Conservation (phyloP, 2,797 vertebrate genomes). For the Pseudotriccus pelzelni region DNA sequence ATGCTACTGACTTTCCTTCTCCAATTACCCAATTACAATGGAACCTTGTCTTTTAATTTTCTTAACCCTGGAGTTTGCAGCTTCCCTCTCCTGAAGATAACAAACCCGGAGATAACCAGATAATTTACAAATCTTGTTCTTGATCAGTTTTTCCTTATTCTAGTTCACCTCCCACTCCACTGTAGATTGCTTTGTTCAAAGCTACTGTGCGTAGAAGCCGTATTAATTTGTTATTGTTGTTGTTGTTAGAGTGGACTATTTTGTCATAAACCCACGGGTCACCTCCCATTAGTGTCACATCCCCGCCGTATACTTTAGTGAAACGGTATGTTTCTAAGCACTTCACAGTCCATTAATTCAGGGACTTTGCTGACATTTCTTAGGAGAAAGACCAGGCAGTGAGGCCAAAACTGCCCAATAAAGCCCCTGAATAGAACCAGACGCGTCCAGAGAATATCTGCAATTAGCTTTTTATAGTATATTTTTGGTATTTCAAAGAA, state of each 20-base stretch:
- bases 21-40: not conserved
- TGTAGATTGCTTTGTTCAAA: conserved; percentile 17
- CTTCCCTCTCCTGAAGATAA: not conserved
- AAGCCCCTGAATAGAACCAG: conserved; percentile 17
- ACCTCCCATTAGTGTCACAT: conserved; percentile 66
- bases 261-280: conserved; percentile 54
- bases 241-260: conserved; percentile 16
- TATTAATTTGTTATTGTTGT: conserved; percentile 35
- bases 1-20: conserved; percentile 47
- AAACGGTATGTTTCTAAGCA: conserved; percentile 67
- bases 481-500: not conserved
- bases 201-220: not conserved
- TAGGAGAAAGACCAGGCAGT: conserved; percentile 47
- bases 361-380: conserved; percentile 70
- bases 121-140: not conserved
- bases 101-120: not conserved
- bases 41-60: not conserved
- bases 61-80: not conserved
- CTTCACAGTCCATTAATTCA: conserved; percentile 75
- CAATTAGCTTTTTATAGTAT: not conserved
- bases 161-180: not conserved
- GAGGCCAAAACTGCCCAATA: conserved; percentile 35
- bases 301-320: conserved; percentile 52
- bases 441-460: conserved; percentile 9
- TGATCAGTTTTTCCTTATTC: not conserved